These are phyloP conservation scores for Mycteria americana DNA, from an alignment of 2,797 vertebrate genomes.

Conservation along the genomic window DNA sequence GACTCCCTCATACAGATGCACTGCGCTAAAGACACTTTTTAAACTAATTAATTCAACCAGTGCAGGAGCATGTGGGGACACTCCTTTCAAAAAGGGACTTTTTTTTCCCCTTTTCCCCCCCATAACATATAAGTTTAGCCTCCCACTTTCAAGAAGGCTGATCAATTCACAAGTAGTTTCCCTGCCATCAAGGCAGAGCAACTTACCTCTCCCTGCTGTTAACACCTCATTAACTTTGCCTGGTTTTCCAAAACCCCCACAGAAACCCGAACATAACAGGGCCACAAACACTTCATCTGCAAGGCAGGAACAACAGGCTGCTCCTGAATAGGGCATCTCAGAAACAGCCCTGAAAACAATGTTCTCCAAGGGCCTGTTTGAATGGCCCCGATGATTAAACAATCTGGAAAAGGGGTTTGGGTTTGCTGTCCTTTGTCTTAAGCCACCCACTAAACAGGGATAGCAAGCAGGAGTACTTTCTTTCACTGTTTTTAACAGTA, in stretches of 20 bases:
- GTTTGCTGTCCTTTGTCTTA: not conserved
- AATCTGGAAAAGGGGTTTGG: accelerated
- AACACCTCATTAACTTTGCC: not conserved
- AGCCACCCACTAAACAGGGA: not conserved
- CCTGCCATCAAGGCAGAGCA: not conserved
- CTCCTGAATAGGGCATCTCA: not conserved
- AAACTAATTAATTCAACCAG: not conserved
- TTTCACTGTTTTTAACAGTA: not conserved
- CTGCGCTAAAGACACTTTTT: not conserved
- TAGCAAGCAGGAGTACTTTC: not conserved
- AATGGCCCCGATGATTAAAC: not conserved
- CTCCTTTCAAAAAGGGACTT: not conserved
- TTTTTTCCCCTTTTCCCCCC: not conserved
- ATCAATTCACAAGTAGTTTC: not conserved
- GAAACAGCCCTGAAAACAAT: not conserved
- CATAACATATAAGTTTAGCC: not conserved
- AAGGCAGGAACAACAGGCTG: not conserved
- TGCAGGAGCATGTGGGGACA: not conserved
- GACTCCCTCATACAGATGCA: not conserved
- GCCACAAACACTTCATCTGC: not conserved
- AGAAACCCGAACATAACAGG: not conserved
- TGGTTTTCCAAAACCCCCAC: not conserved
- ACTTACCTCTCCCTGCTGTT: not conserved
- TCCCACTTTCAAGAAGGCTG: not conserved
- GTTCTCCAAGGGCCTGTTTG: not conserved